Evolutionary conservation across 2,797 vertebrate species (phyloP), one percentile per base, ranked within the genome.

Genomic region (Pipistrellus kuhlii): DNA sequence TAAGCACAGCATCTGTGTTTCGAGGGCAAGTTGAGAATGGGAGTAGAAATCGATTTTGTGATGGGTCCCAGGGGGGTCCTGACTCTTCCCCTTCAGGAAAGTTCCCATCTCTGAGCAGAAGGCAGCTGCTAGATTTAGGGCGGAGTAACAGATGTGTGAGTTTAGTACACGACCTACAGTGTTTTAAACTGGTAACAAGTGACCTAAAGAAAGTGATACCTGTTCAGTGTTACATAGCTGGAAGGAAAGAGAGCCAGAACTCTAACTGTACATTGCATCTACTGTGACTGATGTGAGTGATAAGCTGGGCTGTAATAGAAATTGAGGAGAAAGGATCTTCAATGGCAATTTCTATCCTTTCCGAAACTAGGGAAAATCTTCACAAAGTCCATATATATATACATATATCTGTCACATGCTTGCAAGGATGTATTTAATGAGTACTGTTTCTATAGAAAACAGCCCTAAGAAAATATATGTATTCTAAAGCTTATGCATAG

Each of bases 1-100:
- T 94, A 96, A 96, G 85, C 85, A 91, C 80, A 89, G 85, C 88
- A 95, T 95, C 95, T 96, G 88, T 95, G 95, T 95, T 95, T 96
- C 0, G 15, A 90, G 93, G 90, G 92, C 89, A 96, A 93, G 62
- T 86, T 66, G 80, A 94, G 66, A 94, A 92, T 14, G 23, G 51
- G 95, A 96, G 88, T 81, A 77, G 94, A 97, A 96, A 96, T 95
- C 53, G 14, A 85, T 96, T 92, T 89, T 80, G 87, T 86, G 72
- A 75, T 95, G 82, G 89, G 80, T 93, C 94, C 91, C 88, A 90
- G 81, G 91, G 72, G 88, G 75, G 30, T 72, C 21, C 78, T 88
- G 59, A 32, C 48, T 91, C 27, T 83, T 92, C 71, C 66, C 68
- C 57, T 83, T 82, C 9, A 41, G 84, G 73, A 69, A 87, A 62